Conservation (phyloP, 2,888 invertebrate species). For the Nowickia ferox region DNA sequence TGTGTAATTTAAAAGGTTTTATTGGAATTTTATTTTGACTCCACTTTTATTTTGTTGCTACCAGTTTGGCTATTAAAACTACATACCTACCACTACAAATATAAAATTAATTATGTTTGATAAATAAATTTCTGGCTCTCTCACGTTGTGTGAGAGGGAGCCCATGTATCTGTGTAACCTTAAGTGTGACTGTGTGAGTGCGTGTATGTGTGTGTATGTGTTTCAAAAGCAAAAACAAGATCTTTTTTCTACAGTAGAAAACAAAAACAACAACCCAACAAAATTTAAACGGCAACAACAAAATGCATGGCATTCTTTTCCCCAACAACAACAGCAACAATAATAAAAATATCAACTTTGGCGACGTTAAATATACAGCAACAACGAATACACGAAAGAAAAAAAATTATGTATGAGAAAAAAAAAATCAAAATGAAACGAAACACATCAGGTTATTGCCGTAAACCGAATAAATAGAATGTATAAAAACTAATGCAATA, state of each 20-base stretch:
- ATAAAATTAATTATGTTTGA: conserved; percentile 62
- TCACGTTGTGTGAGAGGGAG: conserved; percentile 10
- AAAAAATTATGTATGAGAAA: conserved; percentile 10
- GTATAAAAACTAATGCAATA: conserved; percentile 46
- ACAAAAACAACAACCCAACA: conserved; percentile 55
- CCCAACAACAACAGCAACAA: conserved; percentile 78
- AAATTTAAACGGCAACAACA: conserved; percentile 75
- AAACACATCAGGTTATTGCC: conserved; percentile 69
- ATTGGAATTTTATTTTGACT: conserved; percentile 47
- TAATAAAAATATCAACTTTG: conserved; percentile 73
- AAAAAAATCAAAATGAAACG: conserved; percentile 58
- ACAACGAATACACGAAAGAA: conserved; percentile 63
- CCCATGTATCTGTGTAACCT: conserved; percentile 21
- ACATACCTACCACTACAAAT: conserved; percentile 25
- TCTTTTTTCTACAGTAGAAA: conserved; percentile 54
- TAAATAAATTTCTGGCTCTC: conserved; percentile 58
- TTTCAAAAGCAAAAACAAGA: conserved; percentile 64
- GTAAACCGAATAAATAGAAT: conserved; percentile 47
- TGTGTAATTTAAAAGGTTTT: conserved; percentile 12
- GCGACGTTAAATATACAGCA: conserved; percentile 68
- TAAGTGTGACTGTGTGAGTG: conserved; percentile 12
- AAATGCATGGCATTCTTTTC: conserved; percentile 81
- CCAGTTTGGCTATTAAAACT: conserved; percentile 17
- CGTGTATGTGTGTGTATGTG: conserved; percentile 12
- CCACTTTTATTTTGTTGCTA: conserved; percentile 39